A percentile compares a stretch with the other conserved stretches of the same genome.
Evolutionary conservation across 2,113 vertebrate genomes (phyloP).

Genomic region (Phodopus roborovskii): DNA sequence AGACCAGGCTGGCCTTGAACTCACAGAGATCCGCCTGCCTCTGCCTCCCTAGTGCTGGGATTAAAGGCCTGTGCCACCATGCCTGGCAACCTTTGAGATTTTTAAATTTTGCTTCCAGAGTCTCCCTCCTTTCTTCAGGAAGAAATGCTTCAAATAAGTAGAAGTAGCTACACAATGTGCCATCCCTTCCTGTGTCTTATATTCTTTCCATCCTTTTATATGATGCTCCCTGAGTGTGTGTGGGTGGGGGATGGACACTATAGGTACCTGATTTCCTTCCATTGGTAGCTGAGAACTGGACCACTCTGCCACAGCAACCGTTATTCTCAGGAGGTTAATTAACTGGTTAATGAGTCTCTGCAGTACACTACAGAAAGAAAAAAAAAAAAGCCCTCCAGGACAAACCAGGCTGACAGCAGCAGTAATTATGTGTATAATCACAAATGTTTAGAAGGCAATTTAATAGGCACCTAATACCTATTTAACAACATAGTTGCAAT

Average conservation of each 20-base stretch:
- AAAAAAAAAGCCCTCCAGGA: background rate
- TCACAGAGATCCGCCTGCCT: too few species aligned
- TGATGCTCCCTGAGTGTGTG: background rate
- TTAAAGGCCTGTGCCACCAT: too few species aligned
- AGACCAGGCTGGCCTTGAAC: too few species aligned
- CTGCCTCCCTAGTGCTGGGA: too few species aligned
- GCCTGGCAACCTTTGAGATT: background rate
- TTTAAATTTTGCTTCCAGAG: background rate
- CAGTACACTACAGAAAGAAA: background rate
- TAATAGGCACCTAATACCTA: background rate
- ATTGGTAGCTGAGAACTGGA: background rate
- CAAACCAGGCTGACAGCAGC: background rate
- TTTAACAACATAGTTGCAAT: background rate
- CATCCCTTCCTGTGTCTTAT: background rate
- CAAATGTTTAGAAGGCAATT: background rate
- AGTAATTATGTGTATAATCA: background rate
- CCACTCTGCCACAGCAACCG: background rate
- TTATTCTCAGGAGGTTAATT: background rate
- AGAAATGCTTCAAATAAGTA: background rate
- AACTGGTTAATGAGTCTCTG: background rate
- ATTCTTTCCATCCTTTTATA: background rate
- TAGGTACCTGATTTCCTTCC: background rate
- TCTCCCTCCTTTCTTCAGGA: background rate
- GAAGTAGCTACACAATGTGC: background rate
- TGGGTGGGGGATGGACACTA: rapidly evolving